A percentile compares a stretch with the other conserved stretches of the same genome.
These are phyloP conservation scores for Pterois miles DNA, from an alignment of 2,797 vertebrate species.

Conservation along the genomic window DNA sequence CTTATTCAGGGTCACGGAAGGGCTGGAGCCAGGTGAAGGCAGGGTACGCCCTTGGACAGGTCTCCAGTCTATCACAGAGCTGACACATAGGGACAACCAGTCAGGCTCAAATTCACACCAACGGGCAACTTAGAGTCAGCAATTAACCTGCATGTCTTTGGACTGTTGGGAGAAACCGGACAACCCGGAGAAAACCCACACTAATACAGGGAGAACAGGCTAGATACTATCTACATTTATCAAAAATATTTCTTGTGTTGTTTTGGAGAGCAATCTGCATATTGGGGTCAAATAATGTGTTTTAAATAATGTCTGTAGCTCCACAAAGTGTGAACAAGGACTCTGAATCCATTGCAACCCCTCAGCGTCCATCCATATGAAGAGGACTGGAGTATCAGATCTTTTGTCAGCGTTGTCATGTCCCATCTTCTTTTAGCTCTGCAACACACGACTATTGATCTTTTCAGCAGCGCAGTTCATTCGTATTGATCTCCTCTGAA, in stretches of 20 bases:
- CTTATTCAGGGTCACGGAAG: too few species aligned
- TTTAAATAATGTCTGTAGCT: neutral
- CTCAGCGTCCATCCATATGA: conserved; percentile 48
- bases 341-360: neutral
- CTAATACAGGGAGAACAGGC: too few species aligned
- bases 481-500: conserved; percentile 90
- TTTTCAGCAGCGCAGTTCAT: conserved; percentile 91
- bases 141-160: too few species aligned
- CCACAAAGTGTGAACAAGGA: neutral
- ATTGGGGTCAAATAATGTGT: neutral
- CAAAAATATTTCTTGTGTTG: neutral
- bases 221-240: neutral
- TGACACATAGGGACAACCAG: too few species aligned
- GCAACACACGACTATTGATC: conserved; percentile 92
- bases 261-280: neutral
- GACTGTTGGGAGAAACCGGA: too few species aligned
- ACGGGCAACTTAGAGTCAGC: too few species aligned
- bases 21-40: too few species aligned
- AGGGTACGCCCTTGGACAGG: too few species aligned
- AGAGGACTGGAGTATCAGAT: conserved; percentile 56
- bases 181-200: too few species aligned
- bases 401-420: conserved; percentile 74
- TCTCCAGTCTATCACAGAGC: too few species aligned
- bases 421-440: conserved; percentile 75
- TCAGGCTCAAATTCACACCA: too few species aligned